Conservation (phyloP, 2,797 vertebrate genomes). For the Propithecus perrieri region DNA sequence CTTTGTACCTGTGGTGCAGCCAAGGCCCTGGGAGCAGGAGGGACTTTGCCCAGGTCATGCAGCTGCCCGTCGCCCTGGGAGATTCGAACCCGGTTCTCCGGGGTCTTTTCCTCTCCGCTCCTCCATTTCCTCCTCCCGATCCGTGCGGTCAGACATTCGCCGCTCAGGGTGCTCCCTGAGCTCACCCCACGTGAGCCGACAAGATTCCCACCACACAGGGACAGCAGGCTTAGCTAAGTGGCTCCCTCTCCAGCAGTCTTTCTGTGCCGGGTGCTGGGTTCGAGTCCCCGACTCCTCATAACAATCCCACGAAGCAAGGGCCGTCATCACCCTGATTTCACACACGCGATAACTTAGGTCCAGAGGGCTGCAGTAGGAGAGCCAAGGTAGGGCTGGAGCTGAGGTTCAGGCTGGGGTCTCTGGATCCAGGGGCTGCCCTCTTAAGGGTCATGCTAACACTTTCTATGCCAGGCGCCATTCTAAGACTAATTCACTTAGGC, state of each 20-base stretch:
- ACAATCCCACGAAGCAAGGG: not conserved
- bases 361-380: not conserved
- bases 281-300: not conserved
- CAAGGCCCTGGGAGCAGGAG: not conserved
- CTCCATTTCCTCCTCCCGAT: not conserved
- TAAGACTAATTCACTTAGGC: not conserved
- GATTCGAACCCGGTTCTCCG: not conserved
- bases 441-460: not conserved
- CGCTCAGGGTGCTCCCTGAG: not conserved
- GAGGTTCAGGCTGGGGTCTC: not conserved
- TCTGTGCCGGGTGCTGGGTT: not conserved
- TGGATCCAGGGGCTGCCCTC: not conserved
- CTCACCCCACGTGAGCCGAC: accelerated
- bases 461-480: not conserved
- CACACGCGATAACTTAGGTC: accelerated
- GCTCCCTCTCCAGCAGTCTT: not conserved
- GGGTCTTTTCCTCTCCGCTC: no score
- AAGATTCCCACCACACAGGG: accelerated
- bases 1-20: not conserved
- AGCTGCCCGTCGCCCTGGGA: not conserved
- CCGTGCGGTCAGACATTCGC: accelerated
- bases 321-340: not conserved
- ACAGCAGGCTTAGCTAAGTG: not conserved
- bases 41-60: not conserved
- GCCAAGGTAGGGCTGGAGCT: not conserved